Percentiles rank a stretch among this genome's conserved stretches.
Conservation (phyloP, 2,888 invertebrate species). For the Limnephilus marmoratus region DNA sequence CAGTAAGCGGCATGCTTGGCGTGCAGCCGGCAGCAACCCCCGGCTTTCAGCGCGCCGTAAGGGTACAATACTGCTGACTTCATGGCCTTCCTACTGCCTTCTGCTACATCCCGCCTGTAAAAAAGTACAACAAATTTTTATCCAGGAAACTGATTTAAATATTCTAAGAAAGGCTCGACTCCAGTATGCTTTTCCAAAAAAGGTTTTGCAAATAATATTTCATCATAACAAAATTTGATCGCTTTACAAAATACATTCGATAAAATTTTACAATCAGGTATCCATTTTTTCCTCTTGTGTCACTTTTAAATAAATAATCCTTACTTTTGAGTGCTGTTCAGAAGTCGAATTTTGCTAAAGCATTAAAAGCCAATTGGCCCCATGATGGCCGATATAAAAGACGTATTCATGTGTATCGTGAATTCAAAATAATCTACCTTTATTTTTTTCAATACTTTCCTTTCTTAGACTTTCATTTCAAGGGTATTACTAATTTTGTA, state of each 20-base stretch:
- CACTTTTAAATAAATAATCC: too few species aligned
- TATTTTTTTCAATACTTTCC: not conserved
- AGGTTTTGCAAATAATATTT: too few species aligned
- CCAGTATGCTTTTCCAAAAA: not conserved
- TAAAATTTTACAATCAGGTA: not conserved
- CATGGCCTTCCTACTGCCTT: constrained; percentile 52
- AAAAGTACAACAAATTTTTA: not conserved
- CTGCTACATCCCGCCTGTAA: constrained; percentile 58
- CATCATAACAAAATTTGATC: not conserved
- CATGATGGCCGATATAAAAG: not conserved
- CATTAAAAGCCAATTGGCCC: not conserved
- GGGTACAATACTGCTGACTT: constrained; percentile 64
- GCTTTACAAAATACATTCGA: not conserved
- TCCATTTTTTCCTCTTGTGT: too few species aligned
- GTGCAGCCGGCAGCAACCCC: constrained; percentile 77
- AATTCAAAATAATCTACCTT: not conserved
- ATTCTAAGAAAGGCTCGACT: not conserved
- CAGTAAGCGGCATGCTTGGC: constrained; percentile 85
- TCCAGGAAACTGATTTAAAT: not conserved
- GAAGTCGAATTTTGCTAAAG: not conserved
- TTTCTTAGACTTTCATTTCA: not conserved
- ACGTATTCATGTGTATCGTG: too few species aligned
- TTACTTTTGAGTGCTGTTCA: not conserved
- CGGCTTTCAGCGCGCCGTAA: constrained; percentile 52
- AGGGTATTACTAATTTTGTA: not conserved